Conservation (phyloP, 1,140 invertebrate genomes). For the Saxidomus purpurata region DNA sequence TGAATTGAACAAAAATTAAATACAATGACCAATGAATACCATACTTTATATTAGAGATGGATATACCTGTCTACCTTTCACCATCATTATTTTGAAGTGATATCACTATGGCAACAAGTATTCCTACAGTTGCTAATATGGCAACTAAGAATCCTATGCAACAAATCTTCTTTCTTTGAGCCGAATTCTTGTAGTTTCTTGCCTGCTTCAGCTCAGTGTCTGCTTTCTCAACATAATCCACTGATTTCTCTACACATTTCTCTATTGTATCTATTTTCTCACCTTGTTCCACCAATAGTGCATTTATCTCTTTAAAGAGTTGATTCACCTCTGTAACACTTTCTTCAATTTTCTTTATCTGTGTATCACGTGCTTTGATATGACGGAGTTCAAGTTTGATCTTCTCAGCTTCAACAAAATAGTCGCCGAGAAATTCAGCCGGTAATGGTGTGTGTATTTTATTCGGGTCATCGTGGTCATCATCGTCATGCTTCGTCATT, state of each 20-base stretch:
- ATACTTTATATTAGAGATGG: too few relatives aligned
- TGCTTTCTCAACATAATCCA: not conserved
- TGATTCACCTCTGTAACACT: constrained; percentile 51
- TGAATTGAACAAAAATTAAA: too few relatives aligned
- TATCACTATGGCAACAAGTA: constrained; percentile 38
- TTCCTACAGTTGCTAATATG: not conserved
- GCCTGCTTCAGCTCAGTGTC: constrained; percentile 24
- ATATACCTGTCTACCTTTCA: not conserved
- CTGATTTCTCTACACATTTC: constrained; percentile 10
- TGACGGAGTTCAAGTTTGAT: constrained; percentile 29
- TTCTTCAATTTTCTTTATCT: constrained; percentile 60
- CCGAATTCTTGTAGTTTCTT: constrained; percentile 13
- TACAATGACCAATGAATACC: too few relatives aligned
- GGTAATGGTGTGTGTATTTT: constrained; percentile 12
- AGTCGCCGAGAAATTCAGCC: constrained; percentile 42
- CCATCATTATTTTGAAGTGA: constrained; percentile 6
- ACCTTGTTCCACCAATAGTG: constrained; percentile 51
- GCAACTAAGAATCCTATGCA: constrained; percentile 34
- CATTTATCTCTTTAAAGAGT: constrained; percentile 59
- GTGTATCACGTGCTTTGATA: constrained; percentile 26
- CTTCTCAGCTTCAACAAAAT: constrained; percentile 35
- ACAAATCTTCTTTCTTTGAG: constrained; percentile 34
- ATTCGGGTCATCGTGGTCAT: not conserved
- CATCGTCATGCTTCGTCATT: constrained; percentile 5
- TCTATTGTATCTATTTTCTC: constrained; percentile 58